Percentiles rank a stretch among this genome's conserved stretches.
Evolutionary conservation across 2,113 vertebrate species (phyloP).

Genomic region (Mus pahari): DNA sequence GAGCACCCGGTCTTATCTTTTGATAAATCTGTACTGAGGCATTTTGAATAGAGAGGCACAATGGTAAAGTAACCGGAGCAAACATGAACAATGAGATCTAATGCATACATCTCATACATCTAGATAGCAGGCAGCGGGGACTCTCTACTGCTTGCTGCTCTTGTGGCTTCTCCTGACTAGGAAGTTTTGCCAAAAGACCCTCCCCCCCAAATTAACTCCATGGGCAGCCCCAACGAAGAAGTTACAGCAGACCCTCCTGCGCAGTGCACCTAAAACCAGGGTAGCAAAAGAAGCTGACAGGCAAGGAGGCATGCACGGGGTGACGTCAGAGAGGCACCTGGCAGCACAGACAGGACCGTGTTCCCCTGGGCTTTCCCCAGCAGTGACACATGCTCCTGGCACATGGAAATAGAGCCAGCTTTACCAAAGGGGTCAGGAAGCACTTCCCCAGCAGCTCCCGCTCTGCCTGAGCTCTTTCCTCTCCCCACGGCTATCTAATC

Average conservation of each 20-base stretch:
- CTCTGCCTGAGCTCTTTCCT: not conserved
- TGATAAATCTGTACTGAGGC: not conserved
- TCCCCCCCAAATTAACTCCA: not conserved
- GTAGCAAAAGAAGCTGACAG: not conserved
- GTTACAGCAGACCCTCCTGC: not conserved
- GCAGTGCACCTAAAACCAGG: not conserved
- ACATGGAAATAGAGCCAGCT: not conserved
- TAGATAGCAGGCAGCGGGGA: not conserved
- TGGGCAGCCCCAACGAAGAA: not conserved
- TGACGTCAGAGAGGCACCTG: not conserved
- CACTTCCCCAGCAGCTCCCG: not conserved
- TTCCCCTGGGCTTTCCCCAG: not conserved
- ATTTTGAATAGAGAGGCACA: not conserved
- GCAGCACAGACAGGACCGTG: not conserved
- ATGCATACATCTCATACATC: not conserved
- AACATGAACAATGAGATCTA: not conserved
- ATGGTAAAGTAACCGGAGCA: not conserved
- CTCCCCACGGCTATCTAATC: conserved; percentile 1
- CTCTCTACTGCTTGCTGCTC: not conserved
- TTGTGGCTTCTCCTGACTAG: not conserved
- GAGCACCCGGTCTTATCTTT: not conserved
- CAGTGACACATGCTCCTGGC: not conserved
- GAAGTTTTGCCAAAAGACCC: not conserved
- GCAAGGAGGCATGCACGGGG: not conserved
- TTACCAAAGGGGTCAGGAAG: not conserved